A percentile compares a stretch with the other conserved stretches of the same genome.
phyloP scores from a whole-genome alignment of 1,140 invertebrate genomes.

The Dolichoris vasculosae region DNA sequence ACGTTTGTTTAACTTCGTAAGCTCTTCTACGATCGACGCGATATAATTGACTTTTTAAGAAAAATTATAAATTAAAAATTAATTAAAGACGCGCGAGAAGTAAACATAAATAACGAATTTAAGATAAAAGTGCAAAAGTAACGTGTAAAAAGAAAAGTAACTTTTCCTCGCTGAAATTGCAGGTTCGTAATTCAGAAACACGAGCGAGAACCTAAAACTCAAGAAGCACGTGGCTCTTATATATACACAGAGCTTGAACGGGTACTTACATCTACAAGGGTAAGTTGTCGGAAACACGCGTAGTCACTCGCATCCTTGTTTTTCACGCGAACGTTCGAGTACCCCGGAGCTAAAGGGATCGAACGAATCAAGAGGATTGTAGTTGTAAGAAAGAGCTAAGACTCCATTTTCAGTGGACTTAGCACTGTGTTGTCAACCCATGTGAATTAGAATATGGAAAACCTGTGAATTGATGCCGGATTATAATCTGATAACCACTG shows the following conservation, averaged over 20 bases:
- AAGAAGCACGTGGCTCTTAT: slow-evolving; percentile 32
- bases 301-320: background rate
- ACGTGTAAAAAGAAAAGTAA: background rate
- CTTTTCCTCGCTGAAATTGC: background rate
- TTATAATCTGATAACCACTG: slow-evolving; percentile 45
- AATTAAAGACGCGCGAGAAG: background rate
- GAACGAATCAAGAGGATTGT: background rate
- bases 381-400: background rate
- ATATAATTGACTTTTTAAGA: slow-evolving; percentile 9
- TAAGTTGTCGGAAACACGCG: slow-evolving; percentile 29
- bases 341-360: slow-evolving; percentile 12
- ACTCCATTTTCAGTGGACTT: slow-evolving; percentile 37
- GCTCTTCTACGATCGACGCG: background rate
- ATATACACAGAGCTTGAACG: background rate
- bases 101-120: background rate
- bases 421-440: background rate
- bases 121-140: background rate
- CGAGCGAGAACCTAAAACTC: background rate
- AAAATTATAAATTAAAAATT: slow-evolving; percentile 18
- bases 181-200: slow-evolving; percentile 1
- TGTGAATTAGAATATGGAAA: slow-evolving; percentile 37
- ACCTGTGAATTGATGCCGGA: slow-evolving; percentile 43
- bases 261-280: background rate
- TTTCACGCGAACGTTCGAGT: slow-evolving; percentile 42
- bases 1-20: slow-evolving; percentile 30